phyloP scores from a whole-genome alignment of 2,113 vertebrate genomes.

The Colossoma macropomum region DNA sequence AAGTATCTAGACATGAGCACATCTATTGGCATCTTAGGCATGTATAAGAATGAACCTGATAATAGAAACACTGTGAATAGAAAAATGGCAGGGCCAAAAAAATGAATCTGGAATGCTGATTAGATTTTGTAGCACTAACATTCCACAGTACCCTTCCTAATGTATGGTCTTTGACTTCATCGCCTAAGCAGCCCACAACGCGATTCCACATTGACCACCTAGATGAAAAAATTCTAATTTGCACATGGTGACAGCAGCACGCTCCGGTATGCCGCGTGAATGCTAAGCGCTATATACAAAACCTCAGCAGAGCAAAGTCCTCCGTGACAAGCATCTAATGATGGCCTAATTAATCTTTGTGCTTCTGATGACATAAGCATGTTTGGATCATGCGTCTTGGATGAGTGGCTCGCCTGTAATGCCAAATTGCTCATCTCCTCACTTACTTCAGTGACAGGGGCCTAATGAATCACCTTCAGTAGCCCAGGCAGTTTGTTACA shows the following conservation, averaged over 20 bases:
- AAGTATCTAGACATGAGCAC: neutral
- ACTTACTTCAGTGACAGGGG: constrained; percentile 36
- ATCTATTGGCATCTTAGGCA: neutral
- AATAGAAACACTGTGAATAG: constrained; percentile 17
- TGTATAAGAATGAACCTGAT: constrained; percentile 18
- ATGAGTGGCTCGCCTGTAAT: constrained; percentile 32
- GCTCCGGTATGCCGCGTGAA: neutral
- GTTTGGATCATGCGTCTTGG: constrained; percentile 30
- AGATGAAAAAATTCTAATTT: constrained; percentile 29
- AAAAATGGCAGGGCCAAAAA: constrained; percentile 4
- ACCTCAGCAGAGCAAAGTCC: constrained; percentile 15
- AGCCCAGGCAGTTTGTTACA: constrained; percentile 46
- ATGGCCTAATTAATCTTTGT: constrained; percentile 52
- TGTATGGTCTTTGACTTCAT: neutral
- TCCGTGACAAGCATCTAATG: constrained; percentile 54
- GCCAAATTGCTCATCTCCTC: constrained; percentile 2
- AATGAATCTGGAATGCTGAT: constrained; percentile 18
- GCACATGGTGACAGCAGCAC: constrained; percentile 19
- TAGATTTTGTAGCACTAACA: constrained; percentile 18
- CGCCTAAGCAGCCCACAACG: neutral
- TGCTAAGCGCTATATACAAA: constrained; percentile 32
- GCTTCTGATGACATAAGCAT: constrained; percentile 48
- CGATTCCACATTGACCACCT: neutral
- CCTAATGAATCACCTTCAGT: constrained; percentile 52
- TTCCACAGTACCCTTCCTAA: neutral